Conservation (phyloP, 2,113 vertebrate species). For the Synodontis membranacea region DNA sequence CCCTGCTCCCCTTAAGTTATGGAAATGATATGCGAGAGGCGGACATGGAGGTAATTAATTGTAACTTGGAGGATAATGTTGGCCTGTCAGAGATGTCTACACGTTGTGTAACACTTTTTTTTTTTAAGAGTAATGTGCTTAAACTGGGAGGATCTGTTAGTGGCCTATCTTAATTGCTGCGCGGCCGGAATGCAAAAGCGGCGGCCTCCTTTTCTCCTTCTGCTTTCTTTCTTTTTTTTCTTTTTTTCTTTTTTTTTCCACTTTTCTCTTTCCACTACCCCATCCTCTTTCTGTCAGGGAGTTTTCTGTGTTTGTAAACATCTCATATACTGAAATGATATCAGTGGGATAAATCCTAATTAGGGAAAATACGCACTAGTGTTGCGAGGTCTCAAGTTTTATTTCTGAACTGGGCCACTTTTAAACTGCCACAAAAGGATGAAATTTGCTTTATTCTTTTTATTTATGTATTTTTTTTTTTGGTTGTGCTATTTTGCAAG, state of each 20-base stretch:
- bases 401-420: not conserved
- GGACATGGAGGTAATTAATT: slow-evolving; percentile 99
- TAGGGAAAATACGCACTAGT: not conserved
- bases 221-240: too few relatives aligned
- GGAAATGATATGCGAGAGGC: slow-evolving; percentile 95
- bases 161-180: slow-evolving; percentile 86
- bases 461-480: not conserved
- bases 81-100: slow-evolving; percentile 94
- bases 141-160: slow-evolving; percentile 89
- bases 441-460: not conserved
- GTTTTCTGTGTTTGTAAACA: slow-evolving; percentile 53
- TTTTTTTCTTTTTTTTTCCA: slow-evolving; percentile 64
- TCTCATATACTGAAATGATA: slow-evolving; percentile 38
- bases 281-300: slow-evolving; percentile 31
- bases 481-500: not conserved
- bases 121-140: slow-evolving; percentile 89
- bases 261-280: not conserved
- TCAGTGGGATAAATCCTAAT: slow-evolving; percentile 40
- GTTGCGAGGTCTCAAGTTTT: not conserved
- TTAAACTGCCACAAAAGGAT: not conserved
- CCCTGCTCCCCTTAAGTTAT: slow-evolving; percentile 92
- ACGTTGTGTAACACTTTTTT: slow-evolving; percentile 90
- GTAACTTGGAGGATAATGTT: slow-evolving; percentile 99
- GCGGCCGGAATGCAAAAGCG: slow-evolving; percentile 80
- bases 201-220: slow-evolving; percentile 59